These are phyloP conservation scores for Lutjanus erythropterus DNA, from an alignment of 2,113 vertebrate species.

Conservation along the genomic window DNA sequence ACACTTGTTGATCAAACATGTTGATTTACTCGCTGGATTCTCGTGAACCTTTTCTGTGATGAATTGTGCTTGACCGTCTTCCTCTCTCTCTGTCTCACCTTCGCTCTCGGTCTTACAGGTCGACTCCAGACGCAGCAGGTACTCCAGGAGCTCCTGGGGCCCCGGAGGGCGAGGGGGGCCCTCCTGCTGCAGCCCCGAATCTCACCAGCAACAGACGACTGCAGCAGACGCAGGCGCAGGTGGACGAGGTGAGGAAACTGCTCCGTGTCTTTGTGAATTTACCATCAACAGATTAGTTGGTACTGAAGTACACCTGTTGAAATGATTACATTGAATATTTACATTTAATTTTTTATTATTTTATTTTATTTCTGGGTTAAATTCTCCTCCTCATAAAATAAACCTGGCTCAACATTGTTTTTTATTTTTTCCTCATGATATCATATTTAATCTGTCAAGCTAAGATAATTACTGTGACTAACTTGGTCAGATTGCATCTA, in stretches of 20 bases:
- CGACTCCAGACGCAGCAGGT: conserved; percentile 72
- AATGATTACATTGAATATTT: too few relatives aligned
- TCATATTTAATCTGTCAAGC: neutral
- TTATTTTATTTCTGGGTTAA: too few relatives aligned
- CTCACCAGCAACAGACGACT: conserved; percentile 84
- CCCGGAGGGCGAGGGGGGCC: conserved; percentile 85
- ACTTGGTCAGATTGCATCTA: neutral
- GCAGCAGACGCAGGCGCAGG: conserved; percentile 88
- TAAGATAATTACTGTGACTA: neutral
- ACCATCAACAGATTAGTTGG: too few relatives aligned
- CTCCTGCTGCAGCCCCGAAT: conserved; percentile 78
- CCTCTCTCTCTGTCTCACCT: neutral
- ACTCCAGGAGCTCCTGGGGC: conserved; percentile 78
- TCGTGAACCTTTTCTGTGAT: too few relatives aligned
- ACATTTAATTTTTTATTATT: too few relatives aligned
- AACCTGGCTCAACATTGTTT: too few relatives aligned
- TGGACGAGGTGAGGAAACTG: conserved; percentile 88
- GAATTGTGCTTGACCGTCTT: neutral
- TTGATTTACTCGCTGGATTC: too few relatives aligned
- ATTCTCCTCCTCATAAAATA: too few relatives aligned
- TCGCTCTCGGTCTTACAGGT: conserved; percentile 57
- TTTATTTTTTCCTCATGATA: neutral
- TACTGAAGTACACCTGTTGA: too few relatives aligned
- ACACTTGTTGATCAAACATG: too few relatives aligned
- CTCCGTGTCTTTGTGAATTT: too few relatives aligned